A percentile compares a stretch with the other conserved stretches of the same genome.
Evolutionary conservation across 1,140 invertebrate genomes (phyloP).

Genomic region (Drosophila orosa): DNA sequence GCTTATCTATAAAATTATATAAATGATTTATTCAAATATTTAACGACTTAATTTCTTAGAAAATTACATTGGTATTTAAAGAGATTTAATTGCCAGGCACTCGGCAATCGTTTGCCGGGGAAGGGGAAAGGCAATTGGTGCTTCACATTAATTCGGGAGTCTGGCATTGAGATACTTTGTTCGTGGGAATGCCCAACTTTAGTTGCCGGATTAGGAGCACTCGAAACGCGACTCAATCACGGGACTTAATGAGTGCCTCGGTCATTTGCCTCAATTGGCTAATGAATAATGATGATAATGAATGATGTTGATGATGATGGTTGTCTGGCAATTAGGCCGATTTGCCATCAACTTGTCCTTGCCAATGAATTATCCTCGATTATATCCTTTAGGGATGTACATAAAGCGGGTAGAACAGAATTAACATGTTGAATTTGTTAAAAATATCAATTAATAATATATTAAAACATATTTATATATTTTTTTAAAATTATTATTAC

Average conservation of each 20-base stretch:
- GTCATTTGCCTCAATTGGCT: conserved; percentile 32
- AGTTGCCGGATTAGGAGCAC: conserved; percentile 42
- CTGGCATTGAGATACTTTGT: conserved; percentile 26
- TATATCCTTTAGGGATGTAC: background rate
- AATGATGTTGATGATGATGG: background rate
- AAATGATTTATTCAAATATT: no score
- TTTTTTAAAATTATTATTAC: no score
- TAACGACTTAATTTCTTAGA: background rate
- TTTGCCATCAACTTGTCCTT: conserved; percentile 48
- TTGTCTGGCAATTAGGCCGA: conserved; percentile 47
- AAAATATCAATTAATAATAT: background rate
- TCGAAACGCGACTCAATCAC: conserved; percentile 23
- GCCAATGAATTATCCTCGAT: conserved; percentile 15
- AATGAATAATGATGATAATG: conserved; percentile 7
- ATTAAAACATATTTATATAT: background rate
- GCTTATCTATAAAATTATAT: background rate
- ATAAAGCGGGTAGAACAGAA: background rate
- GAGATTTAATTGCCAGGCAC: background rate
- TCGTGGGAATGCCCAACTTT: conserved; percentile 16
- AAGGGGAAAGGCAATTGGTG: conserved; percentile 3
- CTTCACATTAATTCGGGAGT: conserved; percentile 15
- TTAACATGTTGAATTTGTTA: background rate
- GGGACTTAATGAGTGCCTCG: conserved; percentile 36
- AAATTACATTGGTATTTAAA: background rate
- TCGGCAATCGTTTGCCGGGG: conserved; percentile 1